A percentile compares a stretch with the other conserved stretches of the same genome.
These are phyloP conservation scores for Typhlichthys eigenmanni DNA, from an alignment of 2,797 vertebrate genomes.

Conservation along the genomic window DNA sequence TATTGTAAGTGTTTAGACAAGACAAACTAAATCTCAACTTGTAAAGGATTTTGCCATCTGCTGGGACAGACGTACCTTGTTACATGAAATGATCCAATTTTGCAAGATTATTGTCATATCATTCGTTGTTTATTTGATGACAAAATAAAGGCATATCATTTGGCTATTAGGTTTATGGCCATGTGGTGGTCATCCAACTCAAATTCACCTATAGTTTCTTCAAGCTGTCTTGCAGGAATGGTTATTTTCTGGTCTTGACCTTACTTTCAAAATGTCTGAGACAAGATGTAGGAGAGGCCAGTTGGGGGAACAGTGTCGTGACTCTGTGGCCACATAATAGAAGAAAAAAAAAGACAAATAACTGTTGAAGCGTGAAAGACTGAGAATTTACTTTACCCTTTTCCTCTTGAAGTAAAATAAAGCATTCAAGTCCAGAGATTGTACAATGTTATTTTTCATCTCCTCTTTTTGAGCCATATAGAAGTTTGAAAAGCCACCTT, in stretches of 20 bases:
- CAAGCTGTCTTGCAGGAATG: too few relatives aligned
- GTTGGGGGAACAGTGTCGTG: conserved; percentile 16
- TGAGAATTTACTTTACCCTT: conserved; percentile 63
- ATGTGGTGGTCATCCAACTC: too few relatives aligned
- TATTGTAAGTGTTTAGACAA: too few relatives aligned
- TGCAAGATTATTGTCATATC: too few relatives aligned
- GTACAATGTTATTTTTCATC: conserved; percentile 73
- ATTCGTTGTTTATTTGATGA: too few relatives aligned
- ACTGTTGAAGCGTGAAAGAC: conserved; percentile 70
- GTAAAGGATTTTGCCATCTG: too few relatives aligned
- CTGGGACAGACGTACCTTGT: too few relatives aligned
- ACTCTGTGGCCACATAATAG: conserved; percentile 45
- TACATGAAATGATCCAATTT: too few relatives aligned
- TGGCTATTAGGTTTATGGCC: too few relatives aligned
- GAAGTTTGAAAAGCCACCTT: conserved; percentile 68
- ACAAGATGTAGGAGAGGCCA: conserved; percentile 53
- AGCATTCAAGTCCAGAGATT: conserved; percentile 74
- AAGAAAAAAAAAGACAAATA: conserved; percentile 51
- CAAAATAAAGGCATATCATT: too few relatives aligned
- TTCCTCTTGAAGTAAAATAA: conserved; percentile 58
- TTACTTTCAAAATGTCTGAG: conserved; percentile 49
- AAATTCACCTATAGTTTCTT: too few relatives aligned
- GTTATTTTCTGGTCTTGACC: conserved; percentile 4
- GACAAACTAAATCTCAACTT: too few relatives aligned
- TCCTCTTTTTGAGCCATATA: conserved; percentile 59